Base-by-base conservation (phyloP, 2,797 vertebrate species). In the Sarcoramphus papa region DNA sequence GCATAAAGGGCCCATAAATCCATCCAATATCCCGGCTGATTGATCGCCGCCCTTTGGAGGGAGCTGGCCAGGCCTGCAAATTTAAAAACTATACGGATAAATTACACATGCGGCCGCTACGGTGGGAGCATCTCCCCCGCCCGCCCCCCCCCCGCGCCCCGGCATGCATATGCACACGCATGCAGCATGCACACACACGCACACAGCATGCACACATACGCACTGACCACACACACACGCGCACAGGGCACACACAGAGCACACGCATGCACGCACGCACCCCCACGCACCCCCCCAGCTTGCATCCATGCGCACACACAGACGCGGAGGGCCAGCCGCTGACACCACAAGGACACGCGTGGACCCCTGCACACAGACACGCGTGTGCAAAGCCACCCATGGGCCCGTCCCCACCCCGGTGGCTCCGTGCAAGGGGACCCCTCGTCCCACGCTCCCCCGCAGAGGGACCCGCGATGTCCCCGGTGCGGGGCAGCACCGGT, bases 1-100 rank as follows among this genome's bases (percentile, higher is more conserved):
- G 84, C 92, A 84, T 79, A 90, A 93, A 90, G 88, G 68, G 57
- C 72, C 94, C 88, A 96, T 97, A 96, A 97, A 97, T 97, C 96
- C 93, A 87, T 74, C 94, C 72, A 30, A 72, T 78, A 85, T 83
- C 92, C 73, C 68, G 41, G 82, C 88, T 92, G 91, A 96, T 95
- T 82, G 97, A 97, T 97, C 95, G 92, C 80, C 90, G 85, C 93
- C 95, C 93, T 62, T 91, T 88, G 94, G 83, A 83, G 89, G 90
- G 79, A 81, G 89, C 86, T 73, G 92, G 70, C 82, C 76, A 12
- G 76, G 90, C 85, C 86, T 85, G 91, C 93, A 86, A 78, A 83
- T 95, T 88, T 62, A 48, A 50, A 80, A 80, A 84, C 59, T 10
- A 33, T 60, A 40, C 21, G 57, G 79, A 69, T 76, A 68, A 94